Conservation (phyloP, 2,113 vertebrate genomes). For the Python bivittatus region DNA sequence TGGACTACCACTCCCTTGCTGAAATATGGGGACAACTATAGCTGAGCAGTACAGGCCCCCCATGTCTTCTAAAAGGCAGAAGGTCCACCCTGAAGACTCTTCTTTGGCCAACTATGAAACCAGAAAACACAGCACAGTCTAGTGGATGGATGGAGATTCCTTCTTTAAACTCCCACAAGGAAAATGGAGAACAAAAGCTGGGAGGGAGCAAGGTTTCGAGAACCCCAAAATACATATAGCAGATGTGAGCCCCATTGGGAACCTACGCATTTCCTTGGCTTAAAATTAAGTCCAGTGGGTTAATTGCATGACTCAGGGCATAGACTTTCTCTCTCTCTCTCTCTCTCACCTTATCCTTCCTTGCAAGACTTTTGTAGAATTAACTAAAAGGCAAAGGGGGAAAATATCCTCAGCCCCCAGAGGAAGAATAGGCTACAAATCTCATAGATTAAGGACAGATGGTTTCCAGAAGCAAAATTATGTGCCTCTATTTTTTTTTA, state of each 20-base stretch:
- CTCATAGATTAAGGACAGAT: background rate
- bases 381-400: background rate
- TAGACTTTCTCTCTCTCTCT: background rate
- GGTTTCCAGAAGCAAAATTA: background rate
- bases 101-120: background rate
- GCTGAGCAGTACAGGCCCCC: background rate
- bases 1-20: no score
- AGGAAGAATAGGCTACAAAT: background rate
- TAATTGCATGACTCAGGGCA: background rate
- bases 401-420: background rate
- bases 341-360: background rate
- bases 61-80: background rate
- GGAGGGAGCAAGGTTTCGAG: background rate
- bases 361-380: background rate
- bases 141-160: background rate
- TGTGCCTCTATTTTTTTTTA: background rate
- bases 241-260: background rate
- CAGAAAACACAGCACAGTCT: background rate
- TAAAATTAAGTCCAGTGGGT: background rate
- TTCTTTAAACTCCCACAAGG: background rate
- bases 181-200: background rate
- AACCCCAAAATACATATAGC: background rate
- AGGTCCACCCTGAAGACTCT: background rate
- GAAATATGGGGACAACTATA: background rate
- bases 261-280: background rate